Evolutionary conservation across 2,797 vertebrate genomes (phyloP), one percentile per base, ranked within the genome.

Genomic region (Phoxinus dragarum): DNA sequence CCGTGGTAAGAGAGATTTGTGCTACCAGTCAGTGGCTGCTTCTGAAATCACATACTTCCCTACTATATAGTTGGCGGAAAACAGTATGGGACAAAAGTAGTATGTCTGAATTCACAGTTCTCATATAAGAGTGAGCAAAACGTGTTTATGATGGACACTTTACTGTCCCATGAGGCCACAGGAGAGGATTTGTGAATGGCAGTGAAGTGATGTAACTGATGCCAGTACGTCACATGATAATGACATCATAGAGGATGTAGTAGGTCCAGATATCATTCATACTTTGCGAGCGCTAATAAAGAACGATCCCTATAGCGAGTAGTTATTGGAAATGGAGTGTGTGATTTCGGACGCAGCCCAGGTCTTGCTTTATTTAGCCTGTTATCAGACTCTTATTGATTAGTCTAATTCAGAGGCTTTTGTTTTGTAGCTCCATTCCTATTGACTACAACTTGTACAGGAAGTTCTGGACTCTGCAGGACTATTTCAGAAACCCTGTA

Each of bases 401-500:
- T 17, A 34, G 42, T 52, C 17, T 54, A 76, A 14, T 90, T 14
- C 19, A 7, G n/a, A 34, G 5, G 1, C 14, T 52, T 79, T 93
- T 89, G 81, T 75, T 89, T 90, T 67, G 21, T 92, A 99, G 98
- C 87, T 97, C 98, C 88, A 98, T 99, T 93, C 98, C 98, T 10
- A 99, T 99, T 71, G 98, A 99, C 95, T 99, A 99, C 95, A 99
- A 99, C 94, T 91, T 99, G 81, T 99, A 99, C 93, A 96, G 98
- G 93, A 99, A 99, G 94, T 99, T 99, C 95, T 99, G 98, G 98
- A 98, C 96, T 0, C 95, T 99, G 93, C 98, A 99, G 90, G 98
- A 99, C 94, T 99, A 97, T 92, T 99, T 99, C 94, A 96, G 98
- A 89, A 99, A 99, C 93, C 98, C 98, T 21, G 94, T 98, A 84